Evolutionary conservation across 1,140 invertebrate species (phyloP).

Genomic region (Trinorchestia longiramus): DNA sequence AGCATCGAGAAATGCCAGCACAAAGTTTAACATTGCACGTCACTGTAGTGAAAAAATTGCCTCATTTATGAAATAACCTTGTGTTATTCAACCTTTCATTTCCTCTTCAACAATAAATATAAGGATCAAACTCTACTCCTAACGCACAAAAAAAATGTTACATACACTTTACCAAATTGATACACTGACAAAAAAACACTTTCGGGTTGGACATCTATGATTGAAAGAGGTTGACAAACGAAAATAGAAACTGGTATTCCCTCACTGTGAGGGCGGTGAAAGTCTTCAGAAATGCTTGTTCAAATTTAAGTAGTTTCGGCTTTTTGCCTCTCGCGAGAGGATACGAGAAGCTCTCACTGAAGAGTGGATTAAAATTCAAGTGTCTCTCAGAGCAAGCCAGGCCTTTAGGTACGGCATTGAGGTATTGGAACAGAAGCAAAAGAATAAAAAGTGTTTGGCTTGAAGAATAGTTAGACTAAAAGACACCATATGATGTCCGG

Average conservation of each 20-base stretch:
- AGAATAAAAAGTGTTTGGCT: not conserved
- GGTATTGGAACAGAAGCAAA: not conserved
- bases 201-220: no score
- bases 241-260: not conserved
- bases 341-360: not conserved
- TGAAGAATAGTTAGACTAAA: not conserved
- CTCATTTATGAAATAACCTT: not conserved
- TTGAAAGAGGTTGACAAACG: no score
- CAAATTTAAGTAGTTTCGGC: not conserved
- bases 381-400: not conserved
- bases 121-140: not conserved
- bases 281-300: not conserved
- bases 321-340: not conserved
- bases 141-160: not conserved
- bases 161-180: not conserved
- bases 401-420: not conserved
- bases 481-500: not conserved
- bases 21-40: not conserved
- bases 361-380: not conserved
- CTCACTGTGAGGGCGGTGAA: not conserved
- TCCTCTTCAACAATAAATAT: not conserved
- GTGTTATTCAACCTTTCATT: not conserved
- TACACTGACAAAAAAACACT: no score
- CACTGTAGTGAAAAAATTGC: not conserved
- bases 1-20: not conserved